Base-by-base conservation (phyloP, 2,888 invertebrate genomes). In the Andrena praecox region DNA sequence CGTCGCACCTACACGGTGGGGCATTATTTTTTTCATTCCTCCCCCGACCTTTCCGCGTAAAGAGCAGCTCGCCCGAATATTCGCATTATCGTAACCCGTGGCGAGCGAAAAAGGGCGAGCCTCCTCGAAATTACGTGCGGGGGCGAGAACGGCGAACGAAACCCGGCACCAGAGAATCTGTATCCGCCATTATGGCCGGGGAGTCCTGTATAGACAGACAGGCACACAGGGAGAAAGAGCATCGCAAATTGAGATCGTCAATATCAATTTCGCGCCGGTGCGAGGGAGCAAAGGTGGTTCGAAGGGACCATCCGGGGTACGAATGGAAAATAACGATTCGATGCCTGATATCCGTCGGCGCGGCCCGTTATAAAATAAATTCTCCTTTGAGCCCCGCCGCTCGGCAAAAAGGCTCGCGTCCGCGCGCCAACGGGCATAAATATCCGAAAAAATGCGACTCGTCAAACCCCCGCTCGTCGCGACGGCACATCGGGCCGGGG, bases 211-310 rank as follows among this genome's bases (percentile, higher is more conserved):
- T 16, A 16, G 67, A 20, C 50, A 20, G 42, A 56, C 24, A 56
- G 56, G 3, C 54, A 54, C 16, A 10, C 4, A 52, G 50, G 27
- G 62, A 62, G 72, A 24, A 42, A 59, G 24, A 12, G 12, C n/a
- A 20, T 86, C 82, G 85, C 87, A 85, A 87, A 87, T 87, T 87
- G 87, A 73, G 85, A 87, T 87, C 88, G 88, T 87, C 87, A 87
- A 87, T 87, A 87, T 87, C 87, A 87, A 87, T 87, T 82, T 74
- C 78, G 78, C 67, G 68, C 71, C 56, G 77, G 77, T 42, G 70
- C 83, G 76, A 76, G 82, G 71, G 82, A 70, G 82, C 76, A 78
- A 82, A 76, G 85, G 87, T 82, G 79, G 77, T 74, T 77, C 86
- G 86, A 72, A 87, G 87, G 74, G 86, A 74, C 77, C 56, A 56